Base-by-base conservation (phyloP, 2,888 invertebrate species). In the Lutraria lutraria region DNA sequence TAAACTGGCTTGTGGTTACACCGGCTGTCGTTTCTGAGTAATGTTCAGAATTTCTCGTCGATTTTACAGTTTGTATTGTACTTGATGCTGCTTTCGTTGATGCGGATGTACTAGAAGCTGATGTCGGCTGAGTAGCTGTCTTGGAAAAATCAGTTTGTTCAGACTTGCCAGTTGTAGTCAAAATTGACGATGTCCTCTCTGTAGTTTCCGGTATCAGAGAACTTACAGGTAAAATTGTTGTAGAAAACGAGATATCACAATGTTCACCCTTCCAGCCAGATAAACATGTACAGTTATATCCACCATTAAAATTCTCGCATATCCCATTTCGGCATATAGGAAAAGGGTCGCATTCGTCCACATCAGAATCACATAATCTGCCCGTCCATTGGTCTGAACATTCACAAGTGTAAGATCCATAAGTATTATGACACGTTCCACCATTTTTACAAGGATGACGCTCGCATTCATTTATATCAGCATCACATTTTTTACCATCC, bases 401-500 rank as follows among this genome's bases (percentile, higher is more conserved):
- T 16, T 43, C 43, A 53, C 81, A 81, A 34, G 21, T 29, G 80
- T n/a, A 86, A 60, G 80, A 54, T 0, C 85, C 85, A 43, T 81
- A 52, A 56, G n/a, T 63, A 34, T 86, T 86, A 10, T 29, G n/a
- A 63, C 81, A 81, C 10, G 25, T 25, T 13, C 31, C 56, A 34
- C 53, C 29, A 80, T 79, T 15, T 34, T 80, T n/a, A 34, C 85
- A 85, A 21, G 80, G 80, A n/a, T 79, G 56, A 29, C 21, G 8
- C n/a, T 10, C 16, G 56, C 85, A 85, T 85, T 85, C 85, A n/a
- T 85, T 53, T 16, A 85, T 31, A 53, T 85, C 85, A 53, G n/a
- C 31, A 10, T 52, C 25, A 56, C 85, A 85, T n/a, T 80, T 79
- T 6, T 21, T 0, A n/a, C 85, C 79, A 79, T 80, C 19, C 79